Percentiles rank a stretch among this genome's conserved stretches.
Conservation (phyloP, 1,140 invertebrate species). For the Mamestra configurata region DNA sequence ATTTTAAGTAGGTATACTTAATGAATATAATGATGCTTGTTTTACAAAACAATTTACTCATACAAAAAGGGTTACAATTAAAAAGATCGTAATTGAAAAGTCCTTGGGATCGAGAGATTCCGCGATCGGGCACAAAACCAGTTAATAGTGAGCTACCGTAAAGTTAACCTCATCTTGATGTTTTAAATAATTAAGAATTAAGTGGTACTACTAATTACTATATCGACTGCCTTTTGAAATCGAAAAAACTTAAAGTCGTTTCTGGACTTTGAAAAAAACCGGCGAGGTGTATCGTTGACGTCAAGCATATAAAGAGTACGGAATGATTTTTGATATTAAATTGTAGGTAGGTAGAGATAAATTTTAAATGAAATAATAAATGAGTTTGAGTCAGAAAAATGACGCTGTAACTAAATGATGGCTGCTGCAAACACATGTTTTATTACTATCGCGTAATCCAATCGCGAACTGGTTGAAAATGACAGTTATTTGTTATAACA, state of each 20-base stretch:
- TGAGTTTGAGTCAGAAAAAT: not conserved
- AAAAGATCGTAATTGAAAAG: constrained; percentile 11
- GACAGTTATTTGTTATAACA: constrained; percentile 8
- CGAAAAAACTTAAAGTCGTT: no score
- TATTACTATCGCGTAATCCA: not conserved
- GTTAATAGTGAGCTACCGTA: constrained; percentile 20
- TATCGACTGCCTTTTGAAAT: not conserved
- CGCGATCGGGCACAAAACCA: not conserved
- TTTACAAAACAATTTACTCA: constrained; percentile 28
- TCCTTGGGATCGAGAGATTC: not conserved
- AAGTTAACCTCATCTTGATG: not conserved
- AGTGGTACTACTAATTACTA: constrained; percentile 9
- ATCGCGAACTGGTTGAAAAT: not conserved
- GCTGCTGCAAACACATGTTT: constrained; percentile 31
- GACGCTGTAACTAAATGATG: not conserved
- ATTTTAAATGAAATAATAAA: not conserved
- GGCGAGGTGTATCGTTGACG: no score
- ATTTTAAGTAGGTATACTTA: not conserved
- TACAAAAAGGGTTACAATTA: constrained; percentile 7
- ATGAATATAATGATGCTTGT: constrained; percentile 16
- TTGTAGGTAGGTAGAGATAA: not conserved
- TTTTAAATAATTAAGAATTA: constrained; percentile 23
- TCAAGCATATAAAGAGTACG: no score
- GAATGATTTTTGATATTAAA: no score
- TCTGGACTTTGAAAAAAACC: no score